Evolutionary conservation across 1,140 invertebrate genomes (phyloP).

Genomic region (Andricus grossulariae): DNA sequence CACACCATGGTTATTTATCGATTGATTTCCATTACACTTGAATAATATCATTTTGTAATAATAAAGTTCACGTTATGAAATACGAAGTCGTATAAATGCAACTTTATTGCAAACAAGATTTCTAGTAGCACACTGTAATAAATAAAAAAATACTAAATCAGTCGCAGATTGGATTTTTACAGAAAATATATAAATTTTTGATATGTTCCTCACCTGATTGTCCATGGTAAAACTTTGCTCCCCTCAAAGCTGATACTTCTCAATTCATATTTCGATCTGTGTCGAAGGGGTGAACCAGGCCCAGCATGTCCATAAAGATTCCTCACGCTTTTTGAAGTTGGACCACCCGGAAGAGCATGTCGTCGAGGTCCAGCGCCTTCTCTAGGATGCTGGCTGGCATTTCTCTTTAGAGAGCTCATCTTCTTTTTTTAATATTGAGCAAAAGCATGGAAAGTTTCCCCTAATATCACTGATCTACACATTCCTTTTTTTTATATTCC

Average conservation of each 20-base stretch:
- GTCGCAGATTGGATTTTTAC: too few relatives aligned
- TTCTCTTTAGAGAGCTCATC: constrained; percentile 66
- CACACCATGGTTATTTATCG: too few relatives aligned
- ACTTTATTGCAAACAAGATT: too few relatives aligned
- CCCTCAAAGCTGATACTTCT: constrained; percentile 75
- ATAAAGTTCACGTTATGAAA: too few relatives aligned
- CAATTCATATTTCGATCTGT: constrained; percentile 71
- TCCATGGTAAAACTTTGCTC: constrained; percentile 72
- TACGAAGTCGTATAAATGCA: too few relatives aligned
- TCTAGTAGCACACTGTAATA: too few relatives aligned
- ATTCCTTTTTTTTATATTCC: background rate
- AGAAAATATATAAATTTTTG: background rate
- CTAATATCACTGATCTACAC: background rate
- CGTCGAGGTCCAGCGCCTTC: constrained; percentile 59
- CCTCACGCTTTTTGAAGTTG: constrained; percentile 61
- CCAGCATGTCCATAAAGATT: constrained; percentile 57
- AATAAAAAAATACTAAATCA: too few relatives aligned
- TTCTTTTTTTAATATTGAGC: constrained; percentile 2
- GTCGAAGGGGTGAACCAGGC: constrained; percentile 60
- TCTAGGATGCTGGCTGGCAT: constrained; percentile 56
- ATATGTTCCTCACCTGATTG: constrained; percentile 57
- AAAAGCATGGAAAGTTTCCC: background rate
- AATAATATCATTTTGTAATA: too few relatives aligned
- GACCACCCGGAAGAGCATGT: constrained; percentile 59
- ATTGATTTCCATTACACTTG: too few relatives aligned